These are phyloP conservation scores for Aricia agestis DNA, from an alignment of 1,140 invertebrate species.

Conservation along the genomic window DNA sequence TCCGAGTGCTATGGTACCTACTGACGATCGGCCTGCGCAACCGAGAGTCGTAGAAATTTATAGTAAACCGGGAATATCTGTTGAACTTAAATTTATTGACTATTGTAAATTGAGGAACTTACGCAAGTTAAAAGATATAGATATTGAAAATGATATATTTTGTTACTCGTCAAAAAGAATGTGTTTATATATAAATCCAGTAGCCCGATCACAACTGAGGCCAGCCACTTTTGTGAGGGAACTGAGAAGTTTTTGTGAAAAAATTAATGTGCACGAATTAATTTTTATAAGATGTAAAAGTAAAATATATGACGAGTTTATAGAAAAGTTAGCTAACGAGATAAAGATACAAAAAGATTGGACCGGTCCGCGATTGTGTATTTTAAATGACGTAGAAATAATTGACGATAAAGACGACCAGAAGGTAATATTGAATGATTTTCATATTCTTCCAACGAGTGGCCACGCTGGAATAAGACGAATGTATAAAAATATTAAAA, in stretches of 20 bases:
- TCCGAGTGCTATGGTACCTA: no score
- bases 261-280: not conserved
- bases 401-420: slow-evolving; percentile 27
- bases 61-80: no score
- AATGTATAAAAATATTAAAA: slow-evolving; percentile 34
- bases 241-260: slow-evolving; percentile 21
- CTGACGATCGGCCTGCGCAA: no score
- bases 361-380: slow-evolving; percentile 21
- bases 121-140: slow-evolving; percentile 17
- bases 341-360: slow-evolving; percentile 7
- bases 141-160: slow-evolving; percentile 5
- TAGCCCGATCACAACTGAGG: slow-evolving; percentile 25
- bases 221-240: slow-evolving; percentile 32
- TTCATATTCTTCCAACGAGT: slow-evolving; percentile 30
- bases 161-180: no score
- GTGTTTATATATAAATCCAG: slow-evolving; percentile 29
- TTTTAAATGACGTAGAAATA: slow-evolving; percentile 24
- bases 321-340: slow-evolving; percentile 1
- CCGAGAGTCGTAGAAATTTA: no score
- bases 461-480: slow-evolving; percentile 29
- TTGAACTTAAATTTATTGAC: no score
- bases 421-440: slow-evolving; percentile 28
- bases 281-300: no score
- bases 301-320: no score
- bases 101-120: no score